Base-by-base conservation (phyloP, 1,140 invertebrate species). In the Thrips palmi region DNA sequence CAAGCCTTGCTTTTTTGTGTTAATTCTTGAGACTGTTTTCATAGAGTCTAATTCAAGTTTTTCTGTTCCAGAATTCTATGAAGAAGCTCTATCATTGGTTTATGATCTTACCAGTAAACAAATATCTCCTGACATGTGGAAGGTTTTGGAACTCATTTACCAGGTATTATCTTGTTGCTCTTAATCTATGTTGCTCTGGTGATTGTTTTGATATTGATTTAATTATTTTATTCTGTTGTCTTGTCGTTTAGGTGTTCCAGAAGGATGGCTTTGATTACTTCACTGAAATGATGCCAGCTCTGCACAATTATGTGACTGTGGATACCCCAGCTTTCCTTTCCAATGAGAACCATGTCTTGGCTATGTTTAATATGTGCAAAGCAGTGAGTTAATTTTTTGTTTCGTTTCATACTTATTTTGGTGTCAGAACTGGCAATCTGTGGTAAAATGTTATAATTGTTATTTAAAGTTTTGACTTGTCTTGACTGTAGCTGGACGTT, bases 211-310 rank as follows among this genome's bases (percentile, higher is more conserved):
- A 6, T 12, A 5, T 24, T 37, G 4, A 38, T 19, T 33, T 17
- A 27, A 25, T 7, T 6, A 14, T 22, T 30, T 15, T 41, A 29
- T 37, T 36, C 28, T 10, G 3, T 19, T 20, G 18, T 21, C 14
- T 36, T 10, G 20, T 59, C 42, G 59, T 61, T 39, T 54, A 71
- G 58, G 65, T 92, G 38, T 94, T 96, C 52, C 77, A 89, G 57
- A 87, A 88, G 51, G 87, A 94, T 58, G 92, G 87, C 18, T 74
- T 82, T 39, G 91, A 97, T 56, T 97, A 94, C 63, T 99, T 98
- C 54, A 87, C 80, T 29, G 94, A 99, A 49, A 96, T 97, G 81
- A 97, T 97, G 89, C 89, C 93, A 22, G 81, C 87, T 2, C 65
- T 99, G 11, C 91, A 98, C 56, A 96, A 97, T 62, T 98, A 96